Evolutionary conservation across 64 coral and sea anemone genomes (phyloP).

Genomic region (Platygyra sinensis): DNA sequence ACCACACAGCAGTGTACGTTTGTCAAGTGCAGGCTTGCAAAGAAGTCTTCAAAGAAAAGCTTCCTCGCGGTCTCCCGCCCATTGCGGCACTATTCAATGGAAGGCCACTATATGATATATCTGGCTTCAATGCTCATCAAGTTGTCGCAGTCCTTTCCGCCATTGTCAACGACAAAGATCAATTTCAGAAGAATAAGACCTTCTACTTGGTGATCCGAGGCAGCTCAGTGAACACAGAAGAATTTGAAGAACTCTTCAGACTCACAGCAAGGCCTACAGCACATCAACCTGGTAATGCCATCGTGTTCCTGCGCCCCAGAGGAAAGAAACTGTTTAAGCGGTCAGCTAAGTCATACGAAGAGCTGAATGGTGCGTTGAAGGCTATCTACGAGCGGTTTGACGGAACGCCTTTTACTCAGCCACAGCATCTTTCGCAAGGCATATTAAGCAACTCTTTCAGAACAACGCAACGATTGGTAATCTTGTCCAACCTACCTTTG

Average conservation of each 20-base stretch:
- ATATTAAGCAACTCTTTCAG: neutral
- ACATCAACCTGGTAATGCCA: constrained; percentile 12
- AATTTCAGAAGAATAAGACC: neutral
- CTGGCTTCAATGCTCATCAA: constrained; percentile 7
- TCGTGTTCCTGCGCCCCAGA: constrained; percentile 2
- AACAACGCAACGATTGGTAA: neutral
- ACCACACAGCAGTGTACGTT: no score
- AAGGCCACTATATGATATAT: neutral
- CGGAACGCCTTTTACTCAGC: no score
- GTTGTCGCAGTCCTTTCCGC: neutral
- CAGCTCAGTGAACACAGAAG: no score
- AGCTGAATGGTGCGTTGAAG: neutral
- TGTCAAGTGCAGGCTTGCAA: neutral
- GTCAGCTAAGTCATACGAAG: neutral
- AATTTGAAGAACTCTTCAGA: neutral
- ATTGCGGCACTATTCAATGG: neutral
- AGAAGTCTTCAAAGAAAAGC: neutral
- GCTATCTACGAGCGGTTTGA: neutral
- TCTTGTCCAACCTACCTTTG: neutral
- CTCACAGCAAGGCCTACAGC: constrained; percentile 6
- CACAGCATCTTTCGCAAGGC: neutral
- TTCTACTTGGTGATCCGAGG: neutral
- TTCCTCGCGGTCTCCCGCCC: neutral
- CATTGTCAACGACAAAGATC: neutral
- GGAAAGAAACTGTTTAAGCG: neutral